These are phyloP conservation scores for Mesaphorura yosii DNA, from an alignment of 1,140 invertebrate genomes.

Conservation along the genomic window DNA sequence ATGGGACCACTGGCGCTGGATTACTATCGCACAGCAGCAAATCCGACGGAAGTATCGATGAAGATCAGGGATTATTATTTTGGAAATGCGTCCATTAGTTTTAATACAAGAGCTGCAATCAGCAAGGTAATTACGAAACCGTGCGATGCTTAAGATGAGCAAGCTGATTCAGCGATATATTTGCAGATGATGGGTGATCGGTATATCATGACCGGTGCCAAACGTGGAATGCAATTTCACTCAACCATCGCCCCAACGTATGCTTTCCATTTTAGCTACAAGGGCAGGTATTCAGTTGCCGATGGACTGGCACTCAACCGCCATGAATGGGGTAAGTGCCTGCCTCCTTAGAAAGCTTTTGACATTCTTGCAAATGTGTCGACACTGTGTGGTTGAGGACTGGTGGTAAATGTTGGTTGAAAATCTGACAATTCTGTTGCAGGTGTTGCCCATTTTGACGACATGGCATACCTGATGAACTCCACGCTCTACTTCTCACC, in stretches of 20 bases:
- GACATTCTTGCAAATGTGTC: not conserved
- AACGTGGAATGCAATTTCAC: slow-evolving; percentile 13
- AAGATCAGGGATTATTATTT: slow-evolving; percentile 18
- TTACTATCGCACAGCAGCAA: not conserved
- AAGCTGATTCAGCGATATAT: no score
- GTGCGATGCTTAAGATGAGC: no score
- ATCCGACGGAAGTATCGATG: slow-evolving; percentile 2
- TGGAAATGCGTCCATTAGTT: slow-evolving; percentile 8
- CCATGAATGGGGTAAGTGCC: slow-evolving; percentile 2
- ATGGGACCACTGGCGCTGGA: slow-evolving; percentile 11
- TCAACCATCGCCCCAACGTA: slow-evolving; percentile 11
- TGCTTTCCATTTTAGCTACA: slow-evolving; percentile 12
- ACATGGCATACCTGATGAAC: slow-evolving; percentile 7
- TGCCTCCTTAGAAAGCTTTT: not conserved
- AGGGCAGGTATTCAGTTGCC: slow-evolving; percentile 5
- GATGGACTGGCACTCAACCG: not conserved
- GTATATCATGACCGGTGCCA: slow-evolving; percentile 5
- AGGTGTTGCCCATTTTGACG: slow-evolving; percentile 4
- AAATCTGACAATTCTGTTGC: not conserved
- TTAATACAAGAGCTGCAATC: slow-evolving; percentile 7
- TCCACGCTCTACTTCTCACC: slow-evolving; percentile 8
- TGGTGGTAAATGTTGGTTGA: not conserved
- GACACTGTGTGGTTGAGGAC: not conserved
- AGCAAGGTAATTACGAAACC: not conserved
- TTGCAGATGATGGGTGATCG: slow-evolving; percentile 15